Conservation (phyloP, 2,888 invertebrate species). For the Noctua comes region DNA sequence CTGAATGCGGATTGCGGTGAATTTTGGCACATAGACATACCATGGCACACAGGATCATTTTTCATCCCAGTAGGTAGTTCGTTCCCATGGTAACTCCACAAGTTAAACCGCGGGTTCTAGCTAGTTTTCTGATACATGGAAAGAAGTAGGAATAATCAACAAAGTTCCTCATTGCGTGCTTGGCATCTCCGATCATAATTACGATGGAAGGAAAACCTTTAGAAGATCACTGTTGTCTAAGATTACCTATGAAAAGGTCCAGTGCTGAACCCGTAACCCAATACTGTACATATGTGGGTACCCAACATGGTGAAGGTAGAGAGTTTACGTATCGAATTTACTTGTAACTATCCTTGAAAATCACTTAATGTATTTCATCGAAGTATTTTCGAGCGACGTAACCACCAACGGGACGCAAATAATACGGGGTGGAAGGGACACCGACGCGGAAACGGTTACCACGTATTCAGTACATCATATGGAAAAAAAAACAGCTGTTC, state of each 20-base stretch:
- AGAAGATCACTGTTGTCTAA: neutral
- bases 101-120: neutral
- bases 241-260: constrained; percentile 1
- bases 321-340: neutral
- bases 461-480: no score
- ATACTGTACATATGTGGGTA: neutral
- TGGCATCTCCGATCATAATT: neutral
- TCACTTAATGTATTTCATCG: neutral
- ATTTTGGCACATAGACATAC: no score
- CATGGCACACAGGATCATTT: neutral
- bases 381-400: neutral
- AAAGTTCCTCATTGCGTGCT: neutral
- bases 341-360: neutral
- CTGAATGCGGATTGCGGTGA: no score
- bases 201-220: neutral
- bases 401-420: neutral
- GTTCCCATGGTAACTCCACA: neutral
- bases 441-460: no score
- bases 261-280: neutral
- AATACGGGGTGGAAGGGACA: no score
- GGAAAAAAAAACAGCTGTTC: no score
- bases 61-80: neutral
- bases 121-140: neutral
- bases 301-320: neutral
- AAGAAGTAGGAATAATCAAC: neutral